These are phyloP conservation scores for Philonicus albiceps DNA, from an alignment of 2,888 invertebrate species.

Conservation along the genomic window DNA sequence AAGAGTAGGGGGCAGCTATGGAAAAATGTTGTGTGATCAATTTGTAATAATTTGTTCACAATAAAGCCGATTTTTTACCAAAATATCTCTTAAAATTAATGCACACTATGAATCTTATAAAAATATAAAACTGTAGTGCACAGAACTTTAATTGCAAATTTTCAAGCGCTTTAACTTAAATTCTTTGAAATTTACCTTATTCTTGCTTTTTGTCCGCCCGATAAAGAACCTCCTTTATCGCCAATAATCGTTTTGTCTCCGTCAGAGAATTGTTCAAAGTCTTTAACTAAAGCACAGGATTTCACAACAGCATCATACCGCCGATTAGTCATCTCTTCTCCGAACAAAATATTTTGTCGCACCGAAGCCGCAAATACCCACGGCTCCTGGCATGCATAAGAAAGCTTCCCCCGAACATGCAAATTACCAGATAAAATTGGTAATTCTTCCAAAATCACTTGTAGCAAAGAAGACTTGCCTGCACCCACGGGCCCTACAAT, in stretches of 20 bases:
- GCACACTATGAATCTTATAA: too few relatives aligned
- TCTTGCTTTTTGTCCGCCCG: constrained; percentile 76
- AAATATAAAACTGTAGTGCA: too few relatives aligned
- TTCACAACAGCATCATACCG: constrained; percentile 61
- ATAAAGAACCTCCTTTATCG: constrained; percentile 69
- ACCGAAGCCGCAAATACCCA: constrained; percentile 84
- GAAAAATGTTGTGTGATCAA: too few relatives aligned
- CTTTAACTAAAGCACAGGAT: constrained; percentile 63
- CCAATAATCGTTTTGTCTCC: constrained; percentile 69
- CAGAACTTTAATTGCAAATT: neutral
- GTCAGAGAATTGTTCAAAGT: constrained; percentile 66
- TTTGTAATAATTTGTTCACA: too few relatives aligned
- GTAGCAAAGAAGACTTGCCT: constrained; percentile 75
- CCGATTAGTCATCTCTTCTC: constrained; percentile 60
- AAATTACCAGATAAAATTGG: constrained; percentile 66
- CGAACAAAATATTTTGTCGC: constrained; percentile 87
- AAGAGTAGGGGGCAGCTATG: too few relatives aligned
- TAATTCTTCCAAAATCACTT: constrained; percentile 77
- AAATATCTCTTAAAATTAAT: too few relatives aligned
- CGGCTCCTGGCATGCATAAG: constrained; percentile 85
- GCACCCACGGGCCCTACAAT: constrained; percentile 80
- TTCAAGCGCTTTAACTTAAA: neutral
- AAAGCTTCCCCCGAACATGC: constrained; percentile 69
- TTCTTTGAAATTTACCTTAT: constrained; percentile 60
- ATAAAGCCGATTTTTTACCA: too few relatives aligned